A percentile compares a stretch with the other conserved stretches of the same genome.
Conservation (phyloP, 1,140 invertebrate genomes). For the Delia radicum region DNA sequence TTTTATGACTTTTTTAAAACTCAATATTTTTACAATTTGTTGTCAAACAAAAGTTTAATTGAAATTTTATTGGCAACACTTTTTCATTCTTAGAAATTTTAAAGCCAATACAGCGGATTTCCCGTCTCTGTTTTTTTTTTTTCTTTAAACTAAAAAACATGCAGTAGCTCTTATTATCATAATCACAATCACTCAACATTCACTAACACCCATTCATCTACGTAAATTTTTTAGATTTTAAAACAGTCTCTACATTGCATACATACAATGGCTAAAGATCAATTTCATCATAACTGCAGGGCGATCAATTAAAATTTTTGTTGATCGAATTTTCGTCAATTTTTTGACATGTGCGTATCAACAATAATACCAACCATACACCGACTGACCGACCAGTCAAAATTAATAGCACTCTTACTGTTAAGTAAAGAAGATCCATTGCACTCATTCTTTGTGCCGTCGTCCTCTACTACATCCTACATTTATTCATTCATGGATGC, state of each 20-base stretch:
- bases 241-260: background rate
- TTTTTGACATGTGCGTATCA: conserved; percentile 53
- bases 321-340: conserved; percentile 57
- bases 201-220: background rate
- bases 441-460: no score
- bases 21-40: no score
- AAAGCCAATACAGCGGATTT: no score
- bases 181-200: conserved; percentile 37
- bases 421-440: background rate
- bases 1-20: no score
- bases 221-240: background rate
- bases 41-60: no score
- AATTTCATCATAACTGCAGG: conserved; percentile 55
- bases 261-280: conserved; percentile 39
- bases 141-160: background rate
- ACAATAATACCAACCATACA: background rate
- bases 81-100: no score
- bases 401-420: background rate
- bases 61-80: no score
- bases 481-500: background rate
- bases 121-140: background rate
- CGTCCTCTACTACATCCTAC: no score
- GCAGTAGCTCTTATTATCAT: conserved; percentile 47
- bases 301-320: conserved; percentile 56
- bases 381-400: background rate